Conservation (phyloP, 2,113 vertebrate genomes). For the Cynopterus brachyotis region DNA sequence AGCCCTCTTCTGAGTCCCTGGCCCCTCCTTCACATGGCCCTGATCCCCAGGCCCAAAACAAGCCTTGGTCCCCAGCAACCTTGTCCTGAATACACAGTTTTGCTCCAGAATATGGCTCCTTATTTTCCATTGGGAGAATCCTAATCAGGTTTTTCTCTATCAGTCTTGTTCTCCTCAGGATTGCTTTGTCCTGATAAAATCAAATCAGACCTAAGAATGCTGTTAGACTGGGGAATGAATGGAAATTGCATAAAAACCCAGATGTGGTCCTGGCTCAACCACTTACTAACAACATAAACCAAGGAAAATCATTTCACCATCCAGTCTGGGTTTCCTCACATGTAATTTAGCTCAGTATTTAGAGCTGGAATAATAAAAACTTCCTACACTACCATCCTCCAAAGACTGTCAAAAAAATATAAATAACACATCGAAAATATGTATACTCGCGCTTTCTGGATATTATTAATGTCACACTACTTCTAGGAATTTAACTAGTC, state of each 20-base stretch:
- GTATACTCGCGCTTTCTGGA: neutral
- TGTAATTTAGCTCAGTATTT: neutral
- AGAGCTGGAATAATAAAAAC: neutral
- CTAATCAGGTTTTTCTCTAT: neutral
- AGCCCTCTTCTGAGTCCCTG: neutral
- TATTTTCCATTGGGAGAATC: neutral
- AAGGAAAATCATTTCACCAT: neutral
- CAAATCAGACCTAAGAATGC: neutral
- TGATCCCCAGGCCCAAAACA: neutral
- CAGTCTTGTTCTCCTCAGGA: neutral
- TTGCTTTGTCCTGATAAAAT: neutral
- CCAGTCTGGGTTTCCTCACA: neutral
- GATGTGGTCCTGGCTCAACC: neutral
- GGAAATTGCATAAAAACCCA: neutral
- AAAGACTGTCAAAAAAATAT: neutral
- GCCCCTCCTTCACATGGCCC: neutral
- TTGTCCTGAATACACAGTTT: neutral
- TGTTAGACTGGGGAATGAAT: neutral
- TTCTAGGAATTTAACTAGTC: neutral
- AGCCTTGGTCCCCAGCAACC: neutral
- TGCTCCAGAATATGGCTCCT: accelerated
- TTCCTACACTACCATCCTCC: neutral
- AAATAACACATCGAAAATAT: neutral
- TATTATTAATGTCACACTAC: neutral
- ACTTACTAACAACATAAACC: neutral